Percentiles rank a stretch among this genome's conserved stretches.
Evolutionary conservation across 2,888 invertebrate genomes (phyloP).

Genomic region (Ellobium chinense): DNA sequence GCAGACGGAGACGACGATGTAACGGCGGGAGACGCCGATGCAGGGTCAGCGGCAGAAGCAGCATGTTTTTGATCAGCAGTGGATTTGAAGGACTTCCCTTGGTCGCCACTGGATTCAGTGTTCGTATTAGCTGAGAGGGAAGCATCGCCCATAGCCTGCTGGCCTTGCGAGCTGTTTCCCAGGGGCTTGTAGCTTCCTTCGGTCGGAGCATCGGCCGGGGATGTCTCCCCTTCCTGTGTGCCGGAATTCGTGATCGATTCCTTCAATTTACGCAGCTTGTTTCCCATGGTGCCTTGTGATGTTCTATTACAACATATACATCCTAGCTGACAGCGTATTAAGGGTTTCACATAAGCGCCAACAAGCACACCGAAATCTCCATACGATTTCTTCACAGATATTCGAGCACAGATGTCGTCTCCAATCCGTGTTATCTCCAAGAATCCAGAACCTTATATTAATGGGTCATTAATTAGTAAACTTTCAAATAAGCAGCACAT

Average conservation of each 20-base stretch:
- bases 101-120: neutral
- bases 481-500: no score
- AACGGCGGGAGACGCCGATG: neutral
- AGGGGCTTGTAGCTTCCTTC: neutral
- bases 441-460: no score
- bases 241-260: neutral
- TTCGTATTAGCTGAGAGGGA: neutral
- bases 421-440: no score
- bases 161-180: neutral
- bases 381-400: no score
- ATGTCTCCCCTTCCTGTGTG: neutral
- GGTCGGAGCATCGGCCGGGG: neutral
- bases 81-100: neutral
- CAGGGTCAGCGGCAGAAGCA: neutral
- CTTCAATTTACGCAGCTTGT: slow-evolving; percentile 37
- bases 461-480: no score
- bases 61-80: neutral
- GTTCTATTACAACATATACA: no score
- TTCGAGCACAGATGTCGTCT: no score
- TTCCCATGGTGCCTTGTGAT: slow-evolving; percentile 36
- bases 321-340: no score
- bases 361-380: no score
- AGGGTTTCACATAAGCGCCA: no score
- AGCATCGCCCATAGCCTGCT: neutral
- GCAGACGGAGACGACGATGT: neutral